phyloP scores from a whole-genome alignment of 2,888 invertebrate genomes.

The Syritta pipiens region DNA sequence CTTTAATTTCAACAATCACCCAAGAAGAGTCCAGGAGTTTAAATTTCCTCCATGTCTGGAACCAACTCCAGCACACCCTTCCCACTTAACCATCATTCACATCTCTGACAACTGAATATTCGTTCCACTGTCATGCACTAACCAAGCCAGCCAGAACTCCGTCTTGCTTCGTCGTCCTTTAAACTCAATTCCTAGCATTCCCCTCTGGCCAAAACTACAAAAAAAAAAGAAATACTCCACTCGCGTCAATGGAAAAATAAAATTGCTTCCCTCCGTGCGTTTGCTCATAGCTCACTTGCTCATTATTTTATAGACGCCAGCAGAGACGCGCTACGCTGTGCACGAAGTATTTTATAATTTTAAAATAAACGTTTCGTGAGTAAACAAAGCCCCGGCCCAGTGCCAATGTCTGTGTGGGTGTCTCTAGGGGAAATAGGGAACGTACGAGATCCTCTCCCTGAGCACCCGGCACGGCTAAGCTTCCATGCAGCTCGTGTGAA shows the following conservation, averaged over 20 bases:
- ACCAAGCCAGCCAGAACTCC: too few relatives aligned
- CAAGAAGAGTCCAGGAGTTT: too few relatives aligned
- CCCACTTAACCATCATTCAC: too few relatives aligned
- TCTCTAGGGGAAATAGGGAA: neutral
- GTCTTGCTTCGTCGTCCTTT: too few relatives aligned
- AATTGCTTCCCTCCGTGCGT: neutral
- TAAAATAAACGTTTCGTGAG: constrained; percentile 41
- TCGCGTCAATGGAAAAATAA: constrained; percentile 7
- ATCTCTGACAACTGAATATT: too few relatives aligned
- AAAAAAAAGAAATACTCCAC: neutral
- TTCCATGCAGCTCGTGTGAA: constrained; percentile 40
- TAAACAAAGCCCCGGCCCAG: constrained; percentile 13
- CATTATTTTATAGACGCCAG: constrained; percentile 23
- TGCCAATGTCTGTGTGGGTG: neutral
- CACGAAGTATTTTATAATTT: constrained; percentile 45
- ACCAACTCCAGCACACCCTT: too few relatives aligned
- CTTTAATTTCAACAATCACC: too few relatives aligned
- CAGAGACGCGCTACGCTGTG: constrained; percentile 16
- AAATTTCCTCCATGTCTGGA: too few relatives aligned
- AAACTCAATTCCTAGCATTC: constrained; percentile 18
- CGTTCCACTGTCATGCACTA: too few relatives aligned
- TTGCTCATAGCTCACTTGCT: constrained; percentile 22
- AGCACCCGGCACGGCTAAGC: neutral
- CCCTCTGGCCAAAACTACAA: constrained; percentile 11
- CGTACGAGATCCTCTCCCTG: neutral